A percentile compares a stretch with the other conserved stretches of the same genome.
phyloP scores from a whole-genome alignment of 1,140 invertebrate genomes.

The Pseudomyrmex sp. region DNA sequence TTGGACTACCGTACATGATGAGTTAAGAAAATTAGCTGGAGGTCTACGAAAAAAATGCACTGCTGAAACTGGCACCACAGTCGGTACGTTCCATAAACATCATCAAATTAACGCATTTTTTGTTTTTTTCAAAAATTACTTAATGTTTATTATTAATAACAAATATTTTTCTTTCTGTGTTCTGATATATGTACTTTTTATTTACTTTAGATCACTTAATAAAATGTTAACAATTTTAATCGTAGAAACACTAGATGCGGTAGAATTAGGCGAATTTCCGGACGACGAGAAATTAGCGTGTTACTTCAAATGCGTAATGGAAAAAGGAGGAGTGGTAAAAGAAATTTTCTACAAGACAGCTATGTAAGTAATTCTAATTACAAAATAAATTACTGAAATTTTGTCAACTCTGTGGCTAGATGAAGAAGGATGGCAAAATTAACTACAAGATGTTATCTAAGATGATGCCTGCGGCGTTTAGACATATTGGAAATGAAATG shows the following conservation, averaged over 20 bases:
- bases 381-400: constrained; percentile 1
- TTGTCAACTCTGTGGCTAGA: constrained; percentile 31
- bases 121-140: too few species aligned
- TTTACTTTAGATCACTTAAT: constrained; percentile 9
- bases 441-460: constrained; percentile 77
- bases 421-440: constrained; percentile 78
- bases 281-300: constrained; percentile 77
- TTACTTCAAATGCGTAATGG: constrained; percentile 81
- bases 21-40: constrained; percentile 69
- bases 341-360: background rate
- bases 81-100: constrained; percentile 62
- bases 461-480: constrained; percentile 76
- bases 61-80: constrained; percentile 68
- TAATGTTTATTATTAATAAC: background rate
- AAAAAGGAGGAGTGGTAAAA: constrained; percentile 71
- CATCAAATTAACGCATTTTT: too few species aligned
- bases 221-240: constrained; percentile 25
- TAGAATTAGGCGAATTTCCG: constrained; percentile 64
- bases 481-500: constrained; percentile 65
- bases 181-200: constrained; percentile 2
- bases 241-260: constrained; percentile 59
- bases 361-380: constrained; percentile 1
- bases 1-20: constrained; percentile 17
- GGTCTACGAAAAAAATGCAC: constrained; percentile 74
- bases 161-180: background rate